Evolutionary conservation across 2,797 vertebrate genomes (phyloP).

Genomic region (Ceryle rudis): DNA sequence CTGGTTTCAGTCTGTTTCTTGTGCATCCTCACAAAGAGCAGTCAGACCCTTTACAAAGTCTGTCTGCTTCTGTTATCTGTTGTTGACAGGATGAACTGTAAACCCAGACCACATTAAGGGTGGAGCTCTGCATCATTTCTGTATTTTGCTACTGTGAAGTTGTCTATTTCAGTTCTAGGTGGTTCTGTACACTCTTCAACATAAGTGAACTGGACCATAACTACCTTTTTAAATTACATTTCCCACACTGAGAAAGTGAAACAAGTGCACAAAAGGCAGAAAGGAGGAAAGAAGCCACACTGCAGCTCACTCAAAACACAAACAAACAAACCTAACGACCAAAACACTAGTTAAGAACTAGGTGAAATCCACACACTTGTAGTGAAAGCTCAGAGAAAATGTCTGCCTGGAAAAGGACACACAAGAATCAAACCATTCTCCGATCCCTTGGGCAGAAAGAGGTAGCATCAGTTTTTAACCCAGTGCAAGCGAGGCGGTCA

Average conservation of each 20-base stretch:
- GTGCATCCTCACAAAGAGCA: background rate
- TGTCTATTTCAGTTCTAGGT: background rate
- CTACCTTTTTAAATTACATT: background rate
- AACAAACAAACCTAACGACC: too few species aligned
- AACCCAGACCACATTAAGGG: background rate
- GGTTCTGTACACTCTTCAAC: background rate
- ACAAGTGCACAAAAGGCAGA: background rate
- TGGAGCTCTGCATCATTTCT: background rate
- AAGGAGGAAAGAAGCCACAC: background rate
- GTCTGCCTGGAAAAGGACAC: background rate
- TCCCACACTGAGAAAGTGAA: background rate
- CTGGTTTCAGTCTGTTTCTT: background rate
- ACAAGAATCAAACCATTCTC: background rate
- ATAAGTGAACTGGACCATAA: background rate
- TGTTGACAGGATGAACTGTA: background rate
- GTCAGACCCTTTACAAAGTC: background rate
- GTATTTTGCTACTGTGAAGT: background rate
- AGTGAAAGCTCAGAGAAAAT: background rate
- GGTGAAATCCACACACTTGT: background rate
- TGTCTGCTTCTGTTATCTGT: background rate
- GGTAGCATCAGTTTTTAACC: background rate
- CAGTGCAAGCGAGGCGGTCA: background rate
- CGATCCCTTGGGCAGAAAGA: background rate
- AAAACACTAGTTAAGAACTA: background rate
- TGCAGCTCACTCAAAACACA: background rate